Percentiles rank a stretch among this genome's conserved stretches.
These are phyloP conservation scores for Synergus japonicus DNA, from an alignment of 2,888 invertebrate species.

Conservation along the genomic window DNA sequence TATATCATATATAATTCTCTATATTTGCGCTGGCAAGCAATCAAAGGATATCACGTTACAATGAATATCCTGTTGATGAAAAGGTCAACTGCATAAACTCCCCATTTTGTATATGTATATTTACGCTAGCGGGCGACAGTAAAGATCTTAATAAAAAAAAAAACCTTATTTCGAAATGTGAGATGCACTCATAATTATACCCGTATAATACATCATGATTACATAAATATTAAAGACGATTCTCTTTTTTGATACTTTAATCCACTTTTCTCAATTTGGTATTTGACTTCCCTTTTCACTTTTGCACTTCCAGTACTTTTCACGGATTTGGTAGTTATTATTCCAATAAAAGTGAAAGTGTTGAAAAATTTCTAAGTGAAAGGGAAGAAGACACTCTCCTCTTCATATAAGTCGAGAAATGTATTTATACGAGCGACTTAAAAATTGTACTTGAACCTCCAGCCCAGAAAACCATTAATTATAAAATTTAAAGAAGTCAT, in stretches of 20 bases:
- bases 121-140: neutral
- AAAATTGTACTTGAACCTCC: slow-evolving; percentile 10
- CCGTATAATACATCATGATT: neutral
- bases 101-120: neutral
- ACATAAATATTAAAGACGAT: neutral
- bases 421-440: slow-evolving; percentile 29
- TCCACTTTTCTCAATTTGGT: neutral
- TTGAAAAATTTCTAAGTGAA: slow-evolving; percentile 42
- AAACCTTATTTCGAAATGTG: slow-evolving; percentile 19
- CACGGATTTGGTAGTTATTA: slow-evolving; percentile 39
- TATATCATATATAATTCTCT: neutral
- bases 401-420: slow-evolving; percentile 36
- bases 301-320: slow-evolving; percentile 31
- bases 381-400: slow-evolving; percentile 41
- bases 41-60: slow-evolving; percentile 14
- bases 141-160: neutral
- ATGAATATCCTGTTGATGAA: slow-evolving; percentile 19
- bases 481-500: neutral
- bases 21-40: slow-evolving; percentile 2
- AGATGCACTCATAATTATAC: neutral
- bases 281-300: slow-evolving; percentile 17
- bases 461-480: neutral
- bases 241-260: neutral
- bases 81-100: slow-evolving; percentile 35
- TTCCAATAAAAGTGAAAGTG: slow-evolving; percentile 42